Evolutionary conservation across 1,140 invertebrate genomes (phyloP), one percentile per base, ranked within the genome.

Genomic region (Heliconius hewitsoni): DNA sequence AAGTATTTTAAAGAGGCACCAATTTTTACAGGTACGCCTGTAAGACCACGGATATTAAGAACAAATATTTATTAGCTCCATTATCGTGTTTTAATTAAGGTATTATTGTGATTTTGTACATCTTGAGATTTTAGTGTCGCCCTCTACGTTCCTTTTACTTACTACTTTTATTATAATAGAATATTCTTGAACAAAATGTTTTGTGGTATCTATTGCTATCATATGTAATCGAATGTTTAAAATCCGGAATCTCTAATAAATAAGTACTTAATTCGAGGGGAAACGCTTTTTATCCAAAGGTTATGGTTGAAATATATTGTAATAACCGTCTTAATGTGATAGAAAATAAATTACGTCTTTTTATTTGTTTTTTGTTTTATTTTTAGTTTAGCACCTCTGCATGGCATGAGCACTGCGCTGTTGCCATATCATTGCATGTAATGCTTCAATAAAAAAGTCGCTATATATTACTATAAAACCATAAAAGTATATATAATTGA

Each of bases 191-290:
- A 66, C 60, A 66, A 27, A 13, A 66, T 57, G 55, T 57, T 27
- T 30, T 27, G 60, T 27, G 8, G 55, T 27, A 66, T 11, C 23
- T 66, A 11, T 66, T n/a, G 13, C 23, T 66, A 30, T 23, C 27
- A 30, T 11, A 66, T 66, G 23, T 66, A 66, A 66, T 80, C 71
- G 82, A 81, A 75, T 78, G 71, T 73, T 77, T 74, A 60, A 72
- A 77, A 79, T 34, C 73, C 80, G 86, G 91, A 94, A 93, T 93
- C 92, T 93, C 85, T 91, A 91, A 90, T 92, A 91, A 90, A 91
- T 91, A 93, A 66, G 92, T 94, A 94, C 92, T 93, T 94, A 94
- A 89, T 87, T 87, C 87, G 87, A 89, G 88, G 91, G 86, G 85
- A 85, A 84, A 78, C 72, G 74, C 74, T 77, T 80, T 75, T 82